Evolutionary conservation across 2,888 invertebrate species (phyloP), one percentile per base, ranked within the genome.

Genomic region (Epinotia nisella): DNA sequence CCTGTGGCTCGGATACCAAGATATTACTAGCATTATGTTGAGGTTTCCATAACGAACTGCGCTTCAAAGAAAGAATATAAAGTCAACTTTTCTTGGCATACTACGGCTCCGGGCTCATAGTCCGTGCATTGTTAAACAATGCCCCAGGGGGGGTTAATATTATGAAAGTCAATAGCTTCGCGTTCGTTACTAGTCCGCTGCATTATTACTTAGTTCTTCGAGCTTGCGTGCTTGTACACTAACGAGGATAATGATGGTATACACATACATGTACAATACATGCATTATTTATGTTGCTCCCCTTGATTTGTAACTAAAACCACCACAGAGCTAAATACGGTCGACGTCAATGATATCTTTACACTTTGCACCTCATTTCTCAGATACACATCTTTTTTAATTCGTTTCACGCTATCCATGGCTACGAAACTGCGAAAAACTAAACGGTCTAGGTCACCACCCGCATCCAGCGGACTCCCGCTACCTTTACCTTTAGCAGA

Each of bases 81-180:
- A 35, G 35, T 35, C 15, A 39, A 35, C 15, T 39, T 62, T 62
- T 29, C 62, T n/a, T 17, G 24, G 35, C 35, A 35, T 7, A 9
- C 39, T 17, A 21, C 7, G 39, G n/a, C 10, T 3, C 59, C 59
- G 11, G 35, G 39, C 59, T n/a, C 9, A 13, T 49, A 49, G 49
- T 45, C 49, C 49, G 13, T 53, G 51, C 53, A 19, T 39, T 39
- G 53, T 55, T 55, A 41, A 19, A 39, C 65, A 39, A 41, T 56
- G 39, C 55, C 56, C 56, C 4, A 55, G 55, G 41, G 55, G 41
- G 9, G 35, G 53, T 56, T 56, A 66, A 66, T 66, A 66, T 66
- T 56, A 66, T 55, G 55, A 21, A 53, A 65, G 66, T 66, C 55
- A 66, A 66, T 66, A 66, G 55, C 66, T 66, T 24, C 49, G 21